phyloP scores from a whole-genome alignment of 2,797 vertebrate species.

The Alca torda region DNA sequence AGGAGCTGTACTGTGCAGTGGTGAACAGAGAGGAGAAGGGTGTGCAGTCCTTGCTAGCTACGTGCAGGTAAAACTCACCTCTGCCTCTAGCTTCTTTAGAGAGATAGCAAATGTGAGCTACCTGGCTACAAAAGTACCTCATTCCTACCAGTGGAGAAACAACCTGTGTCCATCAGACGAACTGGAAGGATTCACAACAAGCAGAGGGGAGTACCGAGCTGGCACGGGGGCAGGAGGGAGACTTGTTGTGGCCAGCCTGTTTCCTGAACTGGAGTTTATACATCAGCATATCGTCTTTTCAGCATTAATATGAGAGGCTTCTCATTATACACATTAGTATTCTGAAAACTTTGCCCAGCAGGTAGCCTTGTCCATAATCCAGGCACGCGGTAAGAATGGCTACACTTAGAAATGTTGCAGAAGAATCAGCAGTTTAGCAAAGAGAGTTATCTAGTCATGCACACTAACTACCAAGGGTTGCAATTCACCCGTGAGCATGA shows the following conservation, averaged over 20 bases:
- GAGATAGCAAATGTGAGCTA: fast-evolving
- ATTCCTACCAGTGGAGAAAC: background rate
- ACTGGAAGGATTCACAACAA: background rate
- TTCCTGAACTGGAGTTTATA: background rate
- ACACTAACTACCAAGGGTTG: background rate
- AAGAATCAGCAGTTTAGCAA: background rate
- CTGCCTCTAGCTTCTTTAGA: background rate
- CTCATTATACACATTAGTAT: background rate
- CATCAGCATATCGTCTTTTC: background rate
- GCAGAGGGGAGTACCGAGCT: background rate
- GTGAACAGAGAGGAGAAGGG: background rate
- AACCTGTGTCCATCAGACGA: background rate
- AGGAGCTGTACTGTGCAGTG: background rate
- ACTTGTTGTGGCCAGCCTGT: background rate
- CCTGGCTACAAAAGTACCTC: background rate
- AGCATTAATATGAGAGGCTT: background rate
- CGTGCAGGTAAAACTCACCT: background rate
- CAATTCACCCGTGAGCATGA: background rate
- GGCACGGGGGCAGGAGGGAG: background rate
- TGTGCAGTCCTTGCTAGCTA: background rate
- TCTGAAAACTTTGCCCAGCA: background rate
- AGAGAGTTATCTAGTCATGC: background rate
- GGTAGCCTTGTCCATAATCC: background rate
- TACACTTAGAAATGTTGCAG: background rate
- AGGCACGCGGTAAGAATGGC: fast-evolving